These are phyloP conservation scores for Sesamia nonagrioides DNA, from an alignment of 1,140 invertebrate species.

Conservation along the genomic window DNA sequence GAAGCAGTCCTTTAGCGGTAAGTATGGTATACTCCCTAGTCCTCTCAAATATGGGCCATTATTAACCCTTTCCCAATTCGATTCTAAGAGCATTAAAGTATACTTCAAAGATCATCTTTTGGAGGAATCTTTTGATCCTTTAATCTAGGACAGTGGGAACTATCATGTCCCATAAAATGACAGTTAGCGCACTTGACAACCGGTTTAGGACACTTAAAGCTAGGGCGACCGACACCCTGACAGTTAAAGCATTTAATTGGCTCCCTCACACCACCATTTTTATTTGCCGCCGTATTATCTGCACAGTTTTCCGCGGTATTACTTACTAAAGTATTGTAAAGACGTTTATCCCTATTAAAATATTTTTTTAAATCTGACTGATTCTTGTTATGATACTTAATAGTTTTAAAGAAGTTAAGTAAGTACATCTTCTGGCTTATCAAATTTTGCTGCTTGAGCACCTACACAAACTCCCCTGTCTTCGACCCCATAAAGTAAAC, in stretches of 20 bases:
- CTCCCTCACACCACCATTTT: not conserved
- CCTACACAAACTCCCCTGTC: constrained; percentile 51
- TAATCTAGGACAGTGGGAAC: constrained; percentile 10
- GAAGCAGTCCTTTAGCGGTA: no score
- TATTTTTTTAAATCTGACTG: not conserved
- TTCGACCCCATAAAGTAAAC: constrained; percentile 61
- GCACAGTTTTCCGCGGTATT: not conserved
- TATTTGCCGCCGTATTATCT: not conserved
- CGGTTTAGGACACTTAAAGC: constrained; percentile 53
- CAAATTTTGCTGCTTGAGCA: no score
- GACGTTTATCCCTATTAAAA: not conserved
- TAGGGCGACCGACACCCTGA: constrained; percentile 43
- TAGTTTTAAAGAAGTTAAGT: constrained; percentile 58
- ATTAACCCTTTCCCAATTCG: no score
- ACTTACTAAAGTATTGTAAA: no score
- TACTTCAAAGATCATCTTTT: no score
- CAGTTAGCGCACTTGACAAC: constrained; percentile 46
- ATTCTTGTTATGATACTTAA: constrained; percentile 42
- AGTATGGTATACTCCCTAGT: no score
- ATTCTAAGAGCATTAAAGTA: no score
- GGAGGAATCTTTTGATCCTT: no score
- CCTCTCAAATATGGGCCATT: no score
- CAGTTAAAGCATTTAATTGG: constrained; percentile 52
- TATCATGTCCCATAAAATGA: constrained; percentile 40
- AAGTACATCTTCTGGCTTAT: constrained; percentile 51